phyloP scores from a whole-genome alignment of 2,888 invertebrate genomes.

The Drosophila buzzatii region DNA sequence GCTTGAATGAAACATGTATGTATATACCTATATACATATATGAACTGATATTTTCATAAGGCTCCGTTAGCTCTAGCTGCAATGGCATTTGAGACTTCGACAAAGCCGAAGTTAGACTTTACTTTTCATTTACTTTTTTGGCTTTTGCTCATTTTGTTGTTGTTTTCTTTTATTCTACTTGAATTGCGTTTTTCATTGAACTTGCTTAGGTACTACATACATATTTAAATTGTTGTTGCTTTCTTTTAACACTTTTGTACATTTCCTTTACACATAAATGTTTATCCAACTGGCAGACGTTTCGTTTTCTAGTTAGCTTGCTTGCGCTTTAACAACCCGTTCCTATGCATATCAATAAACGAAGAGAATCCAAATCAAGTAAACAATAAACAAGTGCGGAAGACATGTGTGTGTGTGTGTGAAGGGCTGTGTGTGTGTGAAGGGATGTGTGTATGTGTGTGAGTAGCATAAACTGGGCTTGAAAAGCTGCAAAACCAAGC shows the following conservation, averaged over 20 bases:
- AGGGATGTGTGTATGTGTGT: neutral
- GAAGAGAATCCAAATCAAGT: conserved; percentile 25
- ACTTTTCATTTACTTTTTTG: neutral
- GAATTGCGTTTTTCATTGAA: conserved; percentile 1
- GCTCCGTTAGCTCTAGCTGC: neutral
- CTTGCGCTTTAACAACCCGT: conserved; percentile 7
- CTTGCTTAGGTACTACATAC: conserved; percentile 24
- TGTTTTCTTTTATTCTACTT: neutral
- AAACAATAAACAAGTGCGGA: conserved; percentile 31
- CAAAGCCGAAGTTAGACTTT: neutral
- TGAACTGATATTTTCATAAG: neutral
- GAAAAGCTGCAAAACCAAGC: conserved; percentile 2
- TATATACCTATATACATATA: neutral
- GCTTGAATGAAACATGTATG: neutral
- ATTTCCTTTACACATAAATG: conserved; percentile 9
- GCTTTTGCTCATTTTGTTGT: neutral
- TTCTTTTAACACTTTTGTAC: conserved; percentile 23
- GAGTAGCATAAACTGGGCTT: neutral
- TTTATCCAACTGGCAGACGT: conserved; percentile 30
- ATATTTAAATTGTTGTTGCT: conserved; percentile 1
- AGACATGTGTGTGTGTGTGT: conserved; percentile 25
- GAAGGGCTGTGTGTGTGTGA: neutral
- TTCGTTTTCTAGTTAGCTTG: neutral
- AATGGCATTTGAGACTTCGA: conserved; percentile 3
- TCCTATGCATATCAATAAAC: neutral